A percentile compares a stretch with the other conserved stretches of the same genome.
These are phyloP conservation scores for Pongo pygmaeus DNA, from an alignment of 2,113 vertebrate species.

Conservation along the genomic window DNA sequence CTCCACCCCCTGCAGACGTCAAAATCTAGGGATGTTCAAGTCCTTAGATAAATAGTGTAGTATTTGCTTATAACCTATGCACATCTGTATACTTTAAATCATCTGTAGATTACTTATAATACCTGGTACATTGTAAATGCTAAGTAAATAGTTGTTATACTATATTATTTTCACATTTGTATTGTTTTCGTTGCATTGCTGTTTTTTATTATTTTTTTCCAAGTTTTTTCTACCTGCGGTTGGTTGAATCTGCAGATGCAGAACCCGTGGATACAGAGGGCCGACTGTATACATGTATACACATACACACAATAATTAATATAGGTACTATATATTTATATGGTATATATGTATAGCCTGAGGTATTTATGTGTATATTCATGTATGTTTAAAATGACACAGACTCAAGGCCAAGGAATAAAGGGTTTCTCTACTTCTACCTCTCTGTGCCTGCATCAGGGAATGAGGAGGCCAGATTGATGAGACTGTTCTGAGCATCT, in stretches of 20 bases:
- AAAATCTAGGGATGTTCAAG: background rate
- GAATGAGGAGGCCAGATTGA: background rate
- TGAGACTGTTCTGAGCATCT: background rate
- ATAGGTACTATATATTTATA: background rate
- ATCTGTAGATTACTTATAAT: background rate
- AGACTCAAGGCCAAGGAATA: background rate
- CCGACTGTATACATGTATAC: background rate
- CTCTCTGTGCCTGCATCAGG: background rate
- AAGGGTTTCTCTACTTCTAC: background rate
- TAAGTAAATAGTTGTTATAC: background rate
- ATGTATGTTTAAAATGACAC: background rate
- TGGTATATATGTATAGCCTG: background rate
- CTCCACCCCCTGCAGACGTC: background rate
- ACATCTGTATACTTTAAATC: background rate
- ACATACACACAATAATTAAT: background rate
- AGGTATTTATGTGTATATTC: background rate
- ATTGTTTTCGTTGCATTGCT: background rate
- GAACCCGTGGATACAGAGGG: background rate
- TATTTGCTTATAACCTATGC: background rate
- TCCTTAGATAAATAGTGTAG: background rate
- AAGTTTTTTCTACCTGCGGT: background rate
- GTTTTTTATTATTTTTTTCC: background rate
- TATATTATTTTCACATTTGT: background rate
- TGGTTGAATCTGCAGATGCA: background rate
- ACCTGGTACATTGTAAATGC: background rate